Conservation (phyloP, 2,113 vertebrate species). For the Melanocharis versteri region DNA sequence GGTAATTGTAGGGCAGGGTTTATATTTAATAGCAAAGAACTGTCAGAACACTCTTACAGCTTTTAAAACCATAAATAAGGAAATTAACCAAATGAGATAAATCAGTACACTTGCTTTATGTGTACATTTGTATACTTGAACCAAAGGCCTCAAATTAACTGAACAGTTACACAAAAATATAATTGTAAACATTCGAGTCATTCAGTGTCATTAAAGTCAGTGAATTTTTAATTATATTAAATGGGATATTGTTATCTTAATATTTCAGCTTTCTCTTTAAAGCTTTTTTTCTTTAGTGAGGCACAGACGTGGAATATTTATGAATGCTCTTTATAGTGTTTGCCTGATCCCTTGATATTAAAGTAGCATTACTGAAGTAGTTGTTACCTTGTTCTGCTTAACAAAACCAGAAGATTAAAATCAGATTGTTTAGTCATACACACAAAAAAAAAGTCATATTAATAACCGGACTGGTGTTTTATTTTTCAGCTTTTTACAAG, state of each 20-base stretch:
- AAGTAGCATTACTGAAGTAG: neutral
- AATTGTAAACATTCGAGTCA: rapidly evolving
- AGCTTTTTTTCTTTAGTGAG: neutral
- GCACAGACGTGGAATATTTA: neutral
- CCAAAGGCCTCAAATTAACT: neutral
- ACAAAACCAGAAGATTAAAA: neutral
- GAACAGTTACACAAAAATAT: neutral
- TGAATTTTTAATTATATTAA: neutral
- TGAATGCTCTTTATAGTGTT: neutral
- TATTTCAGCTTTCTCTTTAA: neutral
- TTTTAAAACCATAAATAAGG: neutral
- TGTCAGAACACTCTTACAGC: neutral
- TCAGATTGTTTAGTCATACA: neutral
- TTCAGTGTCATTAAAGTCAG: neutral
- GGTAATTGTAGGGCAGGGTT: neutral
- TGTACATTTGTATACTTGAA: neutral
- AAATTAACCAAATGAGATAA: neutral
- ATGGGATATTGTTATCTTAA: neutral
- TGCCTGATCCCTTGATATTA: neutral
- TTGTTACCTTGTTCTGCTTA: neutral
- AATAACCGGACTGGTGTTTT: neutral
- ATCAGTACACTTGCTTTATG: neutral
- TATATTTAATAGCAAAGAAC: neutral
- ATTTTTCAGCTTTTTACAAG: neutral
- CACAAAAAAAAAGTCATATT: neutral